A percentile compares a stretch with the other conserved stretches of the same genome.
These are phyloP conservation scores for Cerceris rybyensis DNA, from an alignment of 2,888 invertebrate genomes.

Conservation along the genomic window DNA sequence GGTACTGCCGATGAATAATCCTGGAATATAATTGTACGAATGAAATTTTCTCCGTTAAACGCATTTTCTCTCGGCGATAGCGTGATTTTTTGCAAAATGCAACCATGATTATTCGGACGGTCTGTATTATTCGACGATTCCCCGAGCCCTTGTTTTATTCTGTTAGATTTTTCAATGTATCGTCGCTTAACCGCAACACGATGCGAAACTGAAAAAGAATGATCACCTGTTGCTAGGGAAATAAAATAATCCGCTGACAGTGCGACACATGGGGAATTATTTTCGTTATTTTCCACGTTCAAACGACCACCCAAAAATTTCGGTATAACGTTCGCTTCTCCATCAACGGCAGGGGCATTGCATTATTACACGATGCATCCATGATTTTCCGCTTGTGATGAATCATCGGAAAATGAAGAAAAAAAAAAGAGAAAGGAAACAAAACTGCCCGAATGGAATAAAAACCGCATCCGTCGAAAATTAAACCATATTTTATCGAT, in stretches of 20 bases:
- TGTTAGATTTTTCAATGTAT: conserved; percentile 9
- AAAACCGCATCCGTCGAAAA: conserved; percentile 42
- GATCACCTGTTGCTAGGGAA: conserved; percentile 62
- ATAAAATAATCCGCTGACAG: conserved; percentile 58
- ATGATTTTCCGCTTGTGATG: conserved; percentile 47
- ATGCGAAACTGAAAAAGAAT: conserved; percentile 67
- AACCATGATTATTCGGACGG: conserved; percentile 23
- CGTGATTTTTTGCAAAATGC: conserved; percentile 12
- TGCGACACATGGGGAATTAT: conserved; percentile 57
- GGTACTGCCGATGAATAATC: neutral
- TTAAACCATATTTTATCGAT: conserved; percentile 53
- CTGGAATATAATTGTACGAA: neutral
- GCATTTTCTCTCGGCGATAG: neutral
- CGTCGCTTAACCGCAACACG: conserved; percentile 31
- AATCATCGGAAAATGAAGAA: conserved; percentile 35
- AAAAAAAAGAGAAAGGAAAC: neutral
- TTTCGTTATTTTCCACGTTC: conserved; percentile 46
- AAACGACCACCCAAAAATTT: conserved; percentile 31
- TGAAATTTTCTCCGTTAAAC: neutral
- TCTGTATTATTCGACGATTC: conserved; percentile 34
- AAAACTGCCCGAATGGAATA: conserved; percentile 17
- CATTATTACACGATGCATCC: conserved; percentile 40
- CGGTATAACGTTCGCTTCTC: neutral
- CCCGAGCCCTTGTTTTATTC: neutral
- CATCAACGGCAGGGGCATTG: conserved; percentile 25